Evolutionary conservation across 2,113 vertebrate genomes (phyloP).

Genomic region (Festucalex cinctus): DNA sequence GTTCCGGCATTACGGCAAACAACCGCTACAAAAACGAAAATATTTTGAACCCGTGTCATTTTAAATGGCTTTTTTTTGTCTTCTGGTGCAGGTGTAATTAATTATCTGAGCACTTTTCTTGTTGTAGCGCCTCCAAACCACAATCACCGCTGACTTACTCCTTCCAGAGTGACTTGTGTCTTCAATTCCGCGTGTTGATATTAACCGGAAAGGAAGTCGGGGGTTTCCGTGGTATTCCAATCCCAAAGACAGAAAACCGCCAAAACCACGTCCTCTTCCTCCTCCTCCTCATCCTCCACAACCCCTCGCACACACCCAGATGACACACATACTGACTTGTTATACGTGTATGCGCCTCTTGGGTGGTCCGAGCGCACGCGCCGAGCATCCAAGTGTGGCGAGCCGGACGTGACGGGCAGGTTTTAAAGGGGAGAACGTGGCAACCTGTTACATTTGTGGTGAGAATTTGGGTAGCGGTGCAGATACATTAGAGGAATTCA

Average conservation of each 20-base stretch:
- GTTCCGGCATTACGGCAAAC: too few relatives aligned
- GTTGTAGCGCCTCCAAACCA: constrained; percentile 7
- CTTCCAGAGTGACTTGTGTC: constrained; percentile 18
- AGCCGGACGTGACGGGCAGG: neutral
- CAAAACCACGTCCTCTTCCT: constrained; percentile 51
- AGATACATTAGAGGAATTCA: neutral
- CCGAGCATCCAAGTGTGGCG: neutral
- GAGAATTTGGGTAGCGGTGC: neutral
- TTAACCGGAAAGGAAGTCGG: constrained; percentile 48
- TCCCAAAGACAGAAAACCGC: constrained; percentile 50
- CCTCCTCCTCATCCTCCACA: constrained; percentile 35
- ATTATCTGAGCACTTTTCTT: neutral
- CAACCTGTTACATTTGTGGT: neutral
- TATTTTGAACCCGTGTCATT: neutral
- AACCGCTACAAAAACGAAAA: neutral
- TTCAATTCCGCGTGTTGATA: constrained; percentile 36
- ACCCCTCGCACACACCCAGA: constrained; percentile 16
- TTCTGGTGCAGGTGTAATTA: too few relatives aligned
- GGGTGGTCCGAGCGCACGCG: constrained; percentile 10
- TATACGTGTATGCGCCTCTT: neutral
- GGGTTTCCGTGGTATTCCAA: constrained; percentile 40
- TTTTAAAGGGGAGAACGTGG: neutral
- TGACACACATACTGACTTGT: constrained; percentile 28
- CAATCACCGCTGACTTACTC: constrained; percentile 14
- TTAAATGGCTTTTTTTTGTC: neutral